A percentile compares a stretch with the other conserved stretches of the same genome.
These are phyloP conservation scores for Melangyna quadrimaculata DNA, from an alignment of 2,888 invertebrate species.

Conservation along the genomic window DNA sequence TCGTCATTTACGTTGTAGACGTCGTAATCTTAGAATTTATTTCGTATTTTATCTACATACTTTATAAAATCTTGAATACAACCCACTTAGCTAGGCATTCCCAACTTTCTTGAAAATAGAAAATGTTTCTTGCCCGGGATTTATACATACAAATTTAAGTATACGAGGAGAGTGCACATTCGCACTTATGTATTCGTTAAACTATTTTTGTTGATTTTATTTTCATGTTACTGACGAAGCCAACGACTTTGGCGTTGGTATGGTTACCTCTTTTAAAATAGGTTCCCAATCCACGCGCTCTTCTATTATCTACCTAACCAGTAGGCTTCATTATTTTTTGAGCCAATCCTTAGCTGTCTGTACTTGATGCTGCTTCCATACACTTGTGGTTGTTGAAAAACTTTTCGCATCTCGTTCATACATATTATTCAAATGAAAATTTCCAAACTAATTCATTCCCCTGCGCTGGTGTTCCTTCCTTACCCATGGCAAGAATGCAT, in stretches of 20 bases:
- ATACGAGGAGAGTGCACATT: background rate
- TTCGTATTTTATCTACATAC: background rate
- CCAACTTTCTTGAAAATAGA: background rate
- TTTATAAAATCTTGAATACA: slow-evolving; percentile 11
- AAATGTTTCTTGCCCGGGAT: background rate
- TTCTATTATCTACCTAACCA: background rate
- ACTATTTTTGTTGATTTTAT: slow-evolving; percentile 37
- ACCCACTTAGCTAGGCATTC: background rate
- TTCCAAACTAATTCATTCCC: slow-evolving; percentile 1
- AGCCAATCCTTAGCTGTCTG: background rate
- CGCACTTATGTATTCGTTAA: background rate
- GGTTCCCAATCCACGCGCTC: background rate
- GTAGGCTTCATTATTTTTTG: background rate
- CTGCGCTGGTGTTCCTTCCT: background rate
- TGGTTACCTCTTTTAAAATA: slow-evolving; percentile 15
- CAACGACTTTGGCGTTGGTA: background rate
- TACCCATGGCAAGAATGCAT: background rate
- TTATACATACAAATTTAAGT: background rate
- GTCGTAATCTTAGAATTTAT: slow-evolving; percentile 9
- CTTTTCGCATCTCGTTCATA: background rate
- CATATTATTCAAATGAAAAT: slow-evolving; percentile 54
- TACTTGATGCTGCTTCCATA: background rate
- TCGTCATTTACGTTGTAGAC: background rate
- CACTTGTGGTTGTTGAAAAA: background rate
- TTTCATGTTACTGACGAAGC: background rate